Conservation (phyloP, 2,113 vertebrate species). For the Gobio gobio region DNA sequence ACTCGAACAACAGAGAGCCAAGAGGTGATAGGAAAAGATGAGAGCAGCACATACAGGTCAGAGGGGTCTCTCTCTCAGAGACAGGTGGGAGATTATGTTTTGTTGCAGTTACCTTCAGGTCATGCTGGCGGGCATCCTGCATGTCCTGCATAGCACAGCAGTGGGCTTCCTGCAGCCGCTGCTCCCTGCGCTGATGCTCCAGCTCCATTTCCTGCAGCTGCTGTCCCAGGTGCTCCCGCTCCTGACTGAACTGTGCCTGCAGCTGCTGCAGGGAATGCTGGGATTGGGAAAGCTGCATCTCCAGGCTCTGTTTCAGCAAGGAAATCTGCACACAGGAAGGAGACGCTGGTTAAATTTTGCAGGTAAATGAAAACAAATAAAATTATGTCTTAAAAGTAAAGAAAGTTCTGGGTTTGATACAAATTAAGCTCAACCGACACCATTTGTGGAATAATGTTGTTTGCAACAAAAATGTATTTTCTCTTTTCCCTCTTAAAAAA, state of each 20-base stretch:
- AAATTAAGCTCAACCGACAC: no score
- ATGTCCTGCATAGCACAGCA: slow-evolving; percentile 88
- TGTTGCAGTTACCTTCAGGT: slow-evolving; percentile 81
- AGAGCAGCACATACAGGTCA: neutral
- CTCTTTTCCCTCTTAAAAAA: no score
- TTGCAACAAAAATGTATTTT: no score
- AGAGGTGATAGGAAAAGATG: slow-evolving; percentile 7
- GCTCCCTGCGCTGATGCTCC: slow-evolving; percentile 90
- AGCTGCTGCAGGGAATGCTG: slow-evolving; percentile 96
- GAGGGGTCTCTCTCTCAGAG: neutral
- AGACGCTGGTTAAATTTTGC: no score
- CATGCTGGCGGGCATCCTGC: slow-evolving; percentile 88
- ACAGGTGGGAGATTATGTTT: neutral
- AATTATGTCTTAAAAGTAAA: neutral
- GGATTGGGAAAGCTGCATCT: slow-evolving; percentile 97
- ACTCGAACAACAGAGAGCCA: neutral
- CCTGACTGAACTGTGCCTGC: slow-evolving; percentile 94
- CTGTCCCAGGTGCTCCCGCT: slow-evolving; percentile 90
- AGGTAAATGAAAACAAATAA: neutral
- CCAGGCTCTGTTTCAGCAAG: slow-evolving; percentile 95
- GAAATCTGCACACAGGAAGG: slow-evolving; percentile 82
- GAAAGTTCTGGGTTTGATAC: no score
- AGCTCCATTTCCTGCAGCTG: slow-evolving; percentile 94
- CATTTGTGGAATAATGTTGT: no score
- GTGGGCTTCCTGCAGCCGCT: slow-evolving; percentile 91